phyloP scores from a whole-genome alignment of 2,113 vertebrate species.

The Gyps fulvus region DNA sequence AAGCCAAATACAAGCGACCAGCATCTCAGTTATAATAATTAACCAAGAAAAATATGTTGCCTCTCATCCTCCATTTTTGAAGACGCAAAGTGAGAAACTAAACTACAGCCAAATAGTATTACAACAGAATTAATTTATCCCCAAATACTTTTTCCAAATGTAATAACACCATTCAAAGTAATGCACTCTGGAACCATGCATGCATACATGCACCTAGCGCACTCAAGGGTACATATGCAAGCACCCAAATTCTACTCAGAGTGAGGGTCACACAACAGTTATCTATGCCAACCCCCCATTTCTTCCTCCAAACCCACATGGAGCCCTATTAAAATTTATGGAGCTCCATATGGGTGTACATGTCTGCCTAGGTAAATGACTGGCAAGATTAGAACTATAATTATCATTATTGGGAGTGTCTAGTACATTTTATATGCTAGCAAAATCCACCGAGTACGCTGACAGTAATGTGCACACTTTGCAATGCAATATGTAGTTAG shows the following conservation, averaged over 20 bases:
- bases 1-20: not conserved
- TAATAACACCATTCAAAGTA: not conserved
- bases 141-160: not conserved
- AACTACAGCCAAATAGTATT: not conserved
- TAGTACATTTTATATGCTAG: constrained; percentile 18
- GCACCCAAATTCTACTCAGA: not conserved
- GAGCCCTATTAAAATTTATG: constrained; percentile 38
- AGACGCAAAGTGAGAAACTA: not conserved
- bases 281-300: not conserved
- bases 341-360: not conserved
- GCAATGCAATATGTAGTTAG: not conserved
- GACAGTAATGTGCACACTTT: not conserved
- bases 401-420: constrained; percentile 47
- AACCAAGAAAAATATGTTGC: not conserved
- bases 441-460: constrained; percentile 8
- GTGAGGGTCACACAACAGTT: not conserved
- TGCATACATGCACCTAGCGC: fast-evolving
- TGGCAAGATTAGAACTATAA: constrained; percentile 19
- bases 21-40: not conserved
- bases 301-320: not conserved
- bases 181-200: not conserved
- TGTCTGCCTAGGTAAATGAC: constrained; percentile 46
- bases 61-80: not conserved
- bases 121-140: not conserved
- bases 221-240: fast-evolving